Percentiles rank a stretch among this genome's conserved stretches.
phyloP scores from a whole-genome alignment of 2,888 invertebrate genomes.

The Camptogramma bilineatum region DNA sequence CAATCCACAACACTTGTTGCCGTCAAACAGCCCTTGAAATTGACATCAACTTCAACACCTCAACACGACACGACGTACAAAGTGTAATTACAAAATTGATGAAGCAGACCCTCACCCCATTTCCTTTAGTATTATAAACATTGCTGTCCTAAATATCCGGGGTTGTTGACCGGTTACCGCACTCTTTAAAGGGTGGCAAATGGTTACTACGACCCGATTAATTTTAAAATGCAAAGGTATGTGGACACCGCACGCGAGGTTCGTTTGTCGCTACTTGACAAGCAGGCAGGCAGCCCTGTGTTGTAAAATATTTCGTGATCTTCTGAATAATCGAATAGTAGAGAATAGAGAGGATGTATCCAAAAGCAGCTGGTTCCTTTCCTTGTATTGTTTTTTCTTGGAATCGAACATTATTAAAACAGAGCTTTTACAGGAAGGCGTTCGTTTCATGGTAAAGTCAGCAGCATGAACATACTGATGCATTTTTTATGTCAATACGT shows the following conservation, averaged over 20 bases:
- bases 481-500: conserved; percentile 1
- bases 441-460: conserved; percentile 9
- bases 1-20: conserved; percentile 47
- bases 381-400: background rate
- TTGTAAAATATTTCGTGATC: background rate
- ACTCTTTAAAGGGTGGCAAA: conserved; percentile 67
- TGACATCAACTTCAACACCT: conserved; percentile 46
- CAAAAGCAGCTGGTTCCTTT: background rate
- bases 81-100: conserved; percentile 56
- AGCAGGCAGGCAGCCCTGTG: background rate
- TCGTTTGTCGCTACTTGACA: conserved; percentile 13
- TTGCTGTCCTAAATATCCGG: conserved; percentile 73
- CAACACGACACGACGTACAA: conserved; percentile 44
- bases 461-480: background rate
- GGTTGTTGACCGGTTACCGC: conserved; percentile 73
- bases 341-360: background rate
- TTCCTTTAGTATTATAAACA: conserved; percentile 73
- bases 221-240: conserved; percentile 78
- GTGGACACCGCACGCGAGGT: conserved; percentile 67
- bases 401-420: conserved; percentile 1
- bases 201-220: conserved; percentile 60
- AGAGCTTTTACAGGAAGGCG: conserved; percentile 9
- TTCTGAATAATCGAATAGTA: background rate
- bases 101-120: conserved; percentile 63
- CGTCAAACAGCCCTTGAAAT: conserved; percentile 39